phyloP scores from a whole-genome alignment of 1,140 invertebrate species.

The Halotydeus destructor region DNA sequence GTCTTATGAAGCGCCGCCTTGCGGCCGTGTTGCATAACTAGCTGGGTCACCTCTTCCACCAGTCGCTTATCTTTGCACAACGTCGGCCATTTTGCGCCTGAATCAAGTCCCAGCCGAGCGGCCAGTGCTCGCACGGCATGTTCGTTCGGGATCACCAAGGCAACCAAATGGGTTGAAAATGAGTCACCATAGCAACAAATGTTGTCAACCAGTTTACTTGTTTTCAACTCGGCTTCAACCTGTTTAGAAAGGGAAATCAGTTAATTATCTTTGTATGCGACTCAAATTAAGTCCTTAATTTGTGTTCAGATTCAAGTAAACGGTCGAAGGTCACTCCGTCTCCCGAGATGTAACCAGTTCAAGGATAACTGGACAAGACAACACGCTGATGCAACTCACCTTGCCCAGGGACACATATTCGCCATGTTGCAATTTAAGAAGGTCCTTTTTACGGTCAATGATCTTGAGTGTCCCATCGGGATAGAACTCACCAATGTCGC shows the following conservation, averaged over 20 bases:
- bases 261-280: too few relatives aligned
- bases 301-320: background rate
- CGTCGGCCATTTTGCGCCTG: slow-evolving; percentile 33
- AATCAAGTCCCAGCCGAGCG: slow-evolving; percentile 35
- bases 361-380: too few relatives aligned
- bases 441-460: slow-evolving; percentile 83
- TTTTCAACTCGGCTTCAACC: slow-evolving; percentile 44
- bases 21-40: slow-evolving; percentile 53
- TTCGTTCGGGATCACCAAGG: slow-evolving; percentile 68
- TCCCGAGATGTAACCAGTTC: too few relatives aligned
- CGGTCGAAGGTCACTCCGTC: background rate
- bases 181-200: slow-evolving; percentile 24
- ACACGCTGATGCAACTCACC: slow-evolving; percentile 10
- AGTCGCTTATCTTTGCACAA: slow-evolving; percentile 46
- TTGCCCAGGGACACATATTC: slow-evolving; percentile 48
- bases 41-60: slow-evolving; percentile 52
- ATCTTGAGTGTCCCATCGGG: slow-evolving; percentile 31
- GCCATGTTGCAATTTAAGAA: slow-evolving; percentile 86
- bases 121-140: slow-evolving; percentile 41
- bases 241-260: background rate
- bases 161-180: slow-evolving; percentile 55
- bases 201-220: slow-evolving; percentile 13
- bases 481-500: slow-evolving; percentile 33
- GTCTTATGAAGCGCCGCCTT: slow-evolving; percentile 32
- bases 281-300: too few relatives aligned